Evolutionary conservation across 2,113 vertebrate species (phyloP), one percentile per base, ranked within the genome.

Genomic region (Oceanites oceanicus): DNA sequence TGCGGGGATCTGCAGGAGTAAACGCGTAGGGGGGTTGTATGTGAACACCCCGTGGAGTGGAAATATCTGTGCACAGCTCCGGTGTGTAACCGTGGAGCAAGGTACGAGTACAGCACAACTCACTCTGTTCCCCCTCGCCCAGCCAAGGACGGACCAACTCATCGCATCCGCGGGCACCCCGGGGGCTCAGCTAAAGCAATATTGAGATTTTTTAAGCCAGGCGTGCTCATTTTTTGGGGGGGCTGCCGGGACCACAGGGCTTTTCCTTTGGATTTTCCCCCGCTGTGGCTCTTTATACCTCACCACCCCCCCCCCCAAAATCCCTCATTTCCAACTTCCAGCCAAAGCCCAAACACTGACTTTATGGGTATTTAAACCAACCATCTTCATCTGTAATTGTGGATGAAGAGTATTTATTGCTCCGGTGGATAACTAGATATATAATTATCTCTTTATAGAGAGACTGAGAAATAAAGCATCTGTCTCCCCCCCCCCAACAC

Each of bases 371-470:
- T 93, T 96, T 94, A 92, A 92, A 72, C 70, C 90, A 84, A 68
- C 38, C 73, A 44, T 92, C 83, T 94, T 84, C 74, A 71, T 81
- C 86, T 92, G 86, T 96, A 90, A 94, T 90, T 96, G 93, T 27
- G 87, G 87, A 76, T 77, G 90, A 85, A 79, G 74, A 90, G 78
- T 88, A 92, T 95, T 95, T 94, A 95, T 94, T 89, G 89, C 94
- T 89, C 76, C 71, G 40, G 75, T 78, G 92, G 87, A 92, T 87
- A 94, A 94, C 81, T 92, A 80, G 86, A 92, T 73, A 88, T 66
- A 94, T 83, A 95, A 94, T 94, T 90, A 87, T 94, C 90, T 94
- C 90, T 94, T 94, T 92, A 92, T 84, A 80, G 86, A 92, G 90
- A 84, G 78, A 53, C 53, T 10, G 68, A 91, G 92, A 96, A 84